Evolutionary conservation across 2,797 vertebrate genomes (phyloP).

Genomic region (Mormyrus proboscirostris): DNA sequence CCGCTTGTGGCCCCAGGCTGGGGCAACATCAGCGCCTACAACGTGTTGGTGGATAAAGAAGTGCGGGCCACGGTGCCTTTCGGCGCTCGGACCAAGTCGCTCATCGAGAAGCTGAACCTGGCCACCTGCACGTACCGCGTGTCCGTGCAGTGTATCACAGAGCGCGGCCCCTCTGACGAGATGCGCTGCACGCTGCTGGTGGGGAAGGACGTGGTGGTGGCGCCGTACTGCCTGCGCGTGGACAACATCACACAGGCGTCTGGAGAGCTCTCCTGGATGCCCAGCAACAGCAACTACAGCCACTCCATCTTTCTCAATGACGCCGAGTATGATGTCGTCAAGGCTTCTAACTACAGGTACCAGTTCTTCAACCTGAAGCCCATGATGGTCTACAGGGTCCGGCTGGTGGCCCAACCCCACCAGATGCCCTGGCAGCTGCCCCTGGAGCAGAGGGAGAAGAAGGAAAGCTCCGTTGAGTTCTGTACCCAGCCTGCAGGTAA

Average conservation of each 20-base stretch:
- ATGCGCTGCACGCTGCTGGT: conserved; percentile 89
- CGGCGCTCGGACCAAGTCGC: conserved; percentile 83
- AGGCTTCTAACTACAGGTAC: conserved; percentile 84
- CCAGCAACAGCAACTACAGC: conserved; percentile 96
- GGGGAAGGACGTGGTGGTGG: conserved; percentile 89
- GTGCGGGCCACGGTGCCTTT: conserved; percentile 76
- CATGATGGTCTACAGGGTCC: conserved; percentile 84
- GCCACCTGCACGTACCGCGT: conserved; percentile 79
- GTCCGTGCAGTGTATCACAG: conserved; percentile 85
- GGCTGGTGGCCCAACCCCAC: conserved; percentile 87
- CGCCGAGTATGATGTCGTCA: conserved; percentile 83
- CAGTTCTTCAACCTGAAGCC: conserved; percentile 87
- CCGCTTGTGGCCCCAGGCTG: conserved; percentile 84
- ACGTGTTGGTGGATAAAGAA: conserved; percentile 87
- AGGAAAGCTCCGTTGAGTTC: conserved; percentile 88
- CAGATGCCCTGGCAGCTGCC: conserved; percentile 98
- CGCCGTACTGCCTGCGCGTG: conserved; percentile 82
- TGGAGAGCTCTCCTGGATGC: conserved; percentile 89
- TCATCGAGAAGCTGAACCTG: conserved; percentile 89
- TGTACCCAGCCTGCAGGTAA: conserved; percentile 89
- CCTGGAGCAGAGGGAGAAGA: conserved; percentile 85
- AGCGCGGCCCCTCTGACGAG: conserved; percentile 79
- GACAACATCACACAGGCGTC: conserved; percentile 81
- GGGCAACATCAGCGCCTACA: conserved; percentile 86
- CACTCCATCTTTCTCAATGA: conserved; percentile 91